phyloP scores from a whole-genome alignment of 2,113 vertebrate genomes.

The Melanerpes formicivorus region DNA sequence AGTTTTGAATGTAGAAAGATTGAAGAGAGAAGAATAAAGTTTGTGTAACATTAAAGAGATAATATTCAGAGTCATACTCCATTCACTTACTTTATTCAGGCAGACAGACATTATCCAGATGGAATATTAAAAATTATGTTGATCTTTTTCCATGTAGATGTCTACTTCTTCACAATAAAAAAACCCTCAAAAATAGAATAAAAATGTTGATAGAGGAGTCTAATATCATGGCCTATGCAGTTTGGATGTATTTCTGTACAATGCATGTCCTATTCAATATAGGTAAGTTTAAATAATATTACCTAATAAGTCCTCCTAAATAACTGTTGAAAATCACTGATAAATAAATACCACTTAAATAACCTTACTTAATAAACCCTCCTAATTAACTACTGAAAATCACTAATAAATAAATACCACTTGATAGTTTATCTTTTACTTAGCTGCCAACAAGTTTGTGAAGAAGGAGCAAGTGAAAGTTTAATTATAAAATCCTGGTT shows the following conservation, averaged over 20 bases:
- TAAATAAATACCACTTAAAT: slow-evolving; percentile 74
- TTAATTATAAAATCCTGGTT: slow-evolving; percentile 69
- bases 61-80: not conserved
- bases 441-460: slow-evolving; percentile 45
- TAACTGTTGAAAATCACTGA: slow-evolving; percentile 69
- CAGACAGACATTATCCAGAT: not conserved
- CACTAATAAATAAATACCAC: slow-evolving; percentile 71
- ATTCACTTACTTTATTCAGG: slow-evolving; percentile 6
- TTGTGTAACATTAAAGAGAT: not conserved
- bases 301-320: slow-evolving; percentile 66
- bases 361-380: slow-evolving; percentile 58
- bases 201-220: slow-evolving; percentile 40
- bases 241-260: slow-evolving; percentile 26
- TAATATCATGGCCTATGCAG: slow-evolving; percentile 11
- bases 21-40: not conserved
- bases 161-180: not conserved
- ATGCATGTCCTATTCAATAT: not conserved
- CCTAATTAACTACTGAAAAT: slow-evolving; percentile 69
- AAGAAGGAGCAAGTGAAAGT: slow-evolving; percentile 52
- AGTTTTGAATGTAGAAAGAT: not conserved
- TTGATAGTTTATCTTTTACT: slow-evolving; percentile 58
- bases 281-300: slow-evolving; percentile 48
- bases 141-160: not conserved
- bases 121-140: not conserved
- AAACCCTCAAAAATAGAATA: slow-evolving; percentile 17